A percentile compares a stretch with the other conserved stretches of the same genome.
Evolutionary conservation across 2,888 invertebrate genomes (phyloP).

Genomic region (Crocallis elinguaria): DNA sequence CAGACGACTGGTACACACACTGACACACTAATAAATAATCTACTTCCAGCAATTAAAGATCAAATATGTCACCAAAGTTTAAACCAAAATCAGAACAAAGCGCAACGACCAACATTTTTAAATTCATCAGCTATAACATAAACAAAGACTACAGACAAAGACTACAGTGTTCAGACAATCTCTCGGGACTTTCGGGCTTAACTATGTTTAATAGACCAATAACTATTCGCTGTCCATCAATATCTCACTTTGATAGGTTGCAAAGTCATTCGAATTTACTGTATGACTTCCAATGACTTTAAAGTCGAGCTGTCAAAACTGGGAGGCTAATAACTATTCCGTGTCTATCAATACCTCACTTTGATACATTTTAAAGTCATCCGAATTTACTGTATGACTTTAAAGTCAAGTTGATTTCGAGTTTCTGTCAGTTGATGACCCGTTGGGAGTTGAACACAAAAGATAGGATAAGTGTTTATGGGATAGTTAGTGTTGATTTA

Average conservation of each 20-base stretch:
- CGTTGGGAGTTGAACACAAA: conserved; percentile 45
- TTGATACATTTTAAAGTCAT: neutral
- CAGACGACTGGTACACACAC: too few relatives aligned
- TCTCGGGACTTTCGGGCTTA: conserved; percentile 28
- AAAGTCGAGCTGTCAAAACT: too few relatives aligned
- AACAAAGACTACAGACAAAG: conserved; percentile 3
- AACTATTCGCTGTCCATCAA: conserved; percentile 38
- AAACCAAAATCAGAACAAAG: neutral
- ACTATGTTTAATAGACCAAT: conserved; percentile 43
- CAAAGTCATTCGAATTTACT: conserved; percentile 52
- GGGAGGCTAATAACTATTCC: too few relatives aligned
- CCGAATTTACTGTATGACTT: conserved; percentile 5
- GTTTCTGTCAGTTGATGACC: too few relatives aligned
- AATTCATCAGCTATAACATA: neutral
- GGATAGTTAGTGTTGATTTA: neutral
- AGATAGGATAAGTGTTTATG: conserved; percentile 42
- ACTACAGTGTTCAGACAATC: conserved; percentile 14
- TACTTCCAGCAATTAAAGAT: too few relatives aligned
- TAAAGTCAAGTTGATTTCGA: too few relatives aligned
- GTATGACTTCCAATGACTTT: conserved; percentile 21
- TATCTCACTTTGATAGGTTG: conserved; percentile 56
- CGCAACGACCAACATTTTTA: neutral
- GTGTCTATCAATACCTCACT: too few relatives aligned
- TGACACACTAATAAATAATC: too few relatives aligned
- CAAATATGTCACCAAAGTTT: too few relatives aligned